Evolutionary conservation across 2,113 vertebrate species (phyloP).

Genomic region (Podilymbus podiceps): DNA sequence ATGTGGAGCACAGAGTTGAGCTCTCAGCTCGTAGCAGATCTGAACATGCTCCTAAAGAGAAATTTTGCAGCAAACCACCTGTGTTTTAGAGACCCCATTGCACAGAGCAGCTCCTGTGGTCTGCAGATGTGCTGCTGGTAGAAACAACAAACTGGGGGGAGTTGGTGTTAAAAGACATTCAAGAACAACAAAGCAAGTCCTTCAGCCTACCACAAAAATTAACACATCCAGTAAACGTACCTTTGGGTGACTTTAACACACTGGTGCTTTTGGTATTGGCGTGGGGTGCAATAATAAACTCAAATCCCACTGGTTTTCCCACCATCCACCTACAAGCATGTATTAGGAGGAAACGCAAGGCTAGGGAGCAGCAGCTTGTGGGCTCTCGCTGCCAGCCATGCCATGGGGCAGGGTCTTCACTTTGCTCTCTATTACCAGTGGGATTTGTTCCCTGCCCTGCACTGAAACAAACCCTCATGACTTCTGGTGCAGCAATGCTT

Average conservation of each 20-base stretch:
- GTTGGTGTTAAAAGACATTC: neutral
- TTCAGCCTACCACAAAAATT: neutral
- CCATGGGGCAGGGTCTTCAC: neutral
- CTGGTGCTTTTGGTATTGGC: neutral
- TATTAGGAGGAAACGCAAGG: neutral
- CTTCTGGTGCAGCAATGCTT: rapidly evolving
- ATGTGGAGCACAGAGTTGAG: neutral
- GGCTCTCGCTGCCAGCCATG: neutral
- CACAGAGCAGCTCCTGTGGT: neutral
- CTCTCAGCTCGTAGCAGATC: neutral
- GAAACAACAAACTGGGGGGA: neutral
- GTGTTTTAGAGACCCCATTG: neutral
- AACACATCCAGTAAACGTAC: neutral
- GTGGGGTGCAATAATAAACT: neutral
- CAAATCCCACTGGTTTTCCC: neutral
- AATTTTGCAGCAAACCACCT: neutral
- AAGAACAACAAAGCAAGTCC: neutral
- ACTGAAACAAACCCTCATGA: neutral
- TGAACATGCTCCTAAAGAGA: neutral
- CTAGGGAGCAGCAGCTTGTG: neutral
- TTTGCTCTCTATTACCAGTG: neutral
- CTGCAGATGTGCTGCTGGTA: neutral
- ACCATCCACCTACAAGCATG: neutral
- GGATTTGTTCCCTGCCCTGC: neutral
- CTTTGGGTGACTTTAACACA: neutral